Conservation (phyloP, 2,888 invertebrate genomes). For the Sphecodes monilicornis region DNA sequence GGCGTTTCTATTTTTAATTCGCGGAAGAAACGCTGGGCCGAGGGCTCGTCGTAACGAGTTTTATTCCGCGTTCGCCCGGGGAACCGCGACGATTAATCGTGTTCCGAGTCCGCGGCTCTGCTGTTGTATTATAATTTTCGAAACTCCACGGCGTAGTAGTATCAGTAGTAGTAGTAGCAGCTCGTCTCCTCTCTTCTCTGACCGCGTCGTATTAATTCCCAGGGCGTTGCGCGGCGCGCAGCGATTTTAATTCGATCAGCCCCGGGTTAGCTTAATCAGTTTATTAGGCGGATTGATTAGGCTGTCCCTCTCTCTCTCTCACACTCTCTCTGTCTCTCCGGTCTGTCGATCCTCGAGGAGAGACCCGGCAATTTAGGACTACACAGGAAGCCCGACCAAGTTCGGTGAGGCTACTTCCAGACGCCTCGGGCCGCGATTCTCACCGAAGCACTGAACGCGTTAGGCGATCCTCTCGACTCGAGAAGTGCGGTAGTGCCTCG, state of each 20-base stretch:
- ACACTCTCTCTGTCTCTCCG: not conserved
- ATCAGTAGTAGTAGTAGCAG: not conserved
- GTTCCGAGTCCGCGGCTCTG: not conserved
- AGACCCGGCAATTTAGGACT: not conserved
- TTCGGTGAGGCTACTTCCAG: not conserved
- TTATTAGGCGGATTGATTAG: conserved; percentile 11
- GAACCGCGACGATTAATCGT: conserved; percentile 4
- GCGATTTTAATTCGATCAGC: conserved; percentile 26
- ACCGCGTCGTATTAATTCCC: conserved; percentile 1
- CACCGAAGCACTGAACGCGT: not conserved
- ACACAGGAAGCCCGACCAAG: not conserved
- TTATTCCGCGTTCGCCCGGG: conserved; percentile 15
- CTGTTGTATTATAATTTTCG: conserved; percentile 11
- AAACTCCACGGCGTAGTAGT: not conserved
- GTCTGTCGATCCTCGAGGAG: not conserved
- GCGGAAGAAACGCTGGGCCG: conserved; percentile 13
- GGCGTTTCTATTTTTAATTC: conserved; percentile 26
- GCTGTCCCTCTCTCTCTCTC: not conserved
- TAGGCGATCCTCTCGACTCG: not conserved
- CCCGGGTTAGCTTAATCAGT: conserved; percentile 14
- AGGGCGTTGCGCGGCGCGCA: not conserved
- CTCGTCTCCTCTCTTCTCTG: not conserved
- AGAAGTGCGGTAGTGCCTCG: not conserved
- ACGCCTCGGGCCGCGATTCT: not conserved
- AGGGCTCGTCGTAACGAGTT: conserved; percentile 2